Percentiles rank a stretch among this genome's conserved stretches.
Conservation (phyloP, 2,888 invertebrate species). For the Epinotia ramella region DNA sequence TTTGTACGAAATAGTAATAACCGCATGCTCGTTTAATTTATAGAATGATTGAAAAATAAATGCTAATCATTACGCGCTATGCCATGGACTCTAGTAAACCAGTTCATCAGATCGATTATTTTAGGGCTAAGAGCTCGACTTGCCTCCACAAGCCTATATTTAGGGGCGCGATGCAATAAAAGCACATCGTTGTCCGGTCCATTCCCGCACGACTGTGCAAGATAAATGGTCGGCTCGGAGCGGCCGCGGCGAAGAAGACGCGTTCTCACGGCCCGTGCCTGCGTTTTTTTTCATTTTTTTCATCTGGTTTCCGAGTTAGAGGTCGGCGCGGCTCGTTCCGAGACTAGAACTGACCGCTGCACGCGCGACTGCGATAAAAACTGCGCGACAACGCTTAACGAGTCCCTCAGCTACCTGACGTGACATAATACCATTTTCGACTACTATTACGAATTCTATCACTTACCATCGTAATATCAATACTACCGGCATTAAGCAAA, state of each 20-base stretch:
- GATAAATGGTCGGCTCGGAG: conserved; percentile 80
- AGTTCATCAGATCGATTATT: conserved; percentile 67
- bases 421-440: conserved; percentile 53
- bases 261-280: conserved; percentile 84
- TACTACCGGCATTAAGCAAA: no score
- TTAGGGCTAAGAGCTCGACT: conserved; percentile 73
- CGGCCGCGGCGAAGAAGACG: conserved; percentile 73
- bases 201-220: conserved; percentile 83
- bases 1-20: not conserved
- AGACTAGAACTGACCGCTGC: conserved; percentile 77
- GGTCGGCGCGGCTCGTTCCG: conserved; percentile 72
- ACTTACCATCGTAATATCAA: conserved; percentile 58
- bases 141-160: conserved; percentile 79
- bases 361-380: conserved; percentile 76
- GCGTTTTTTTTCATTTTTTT: conserved; percentile 79
- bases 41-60: conserved; percentile 18
- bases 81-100: conserved; percentile 54
- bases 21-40: not conserved
- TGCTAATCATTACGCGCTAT: conserved; percentile 45
- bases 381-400: conserved; percentile 70
- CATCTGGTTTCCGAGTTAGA: conserved; percentile 81
- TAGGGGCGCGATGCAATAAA: conserved; percentile 83
- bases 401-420: conserved; percentile 65
- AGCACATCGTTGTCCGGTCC: conserved; percentile 79
- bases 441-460: conserved; percentile 58